Evolutionary conservation across 2,113 vertebrate genomes (phyloP).

Genomic region (Vulpes ferrilata): DNA sequence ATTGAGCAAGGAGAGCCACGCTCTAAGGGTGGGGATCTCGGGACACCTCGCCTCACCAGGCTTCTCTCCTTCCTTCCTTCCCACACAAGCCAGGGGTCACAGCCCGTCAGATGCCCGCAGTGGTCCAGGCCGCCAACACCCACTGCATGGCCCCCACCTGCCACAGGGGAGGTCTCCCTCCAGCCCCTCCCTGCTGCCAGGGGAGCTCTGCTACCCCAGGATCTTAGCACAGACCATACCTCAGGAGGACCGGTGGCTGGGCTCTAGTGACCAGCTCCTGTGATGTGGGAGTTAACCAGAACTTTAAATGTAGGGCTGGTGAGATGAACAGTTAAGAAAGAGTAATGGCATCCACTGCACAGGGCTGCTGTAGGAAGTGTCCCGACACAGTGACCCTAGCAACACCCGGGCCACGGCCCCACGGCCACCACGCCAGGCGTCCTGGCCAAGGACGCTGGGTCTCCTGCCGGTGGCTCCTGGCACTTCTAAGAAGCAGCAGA

Average conservation of each 20-base stretch:
- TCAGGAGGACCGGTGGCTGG: accelerated
- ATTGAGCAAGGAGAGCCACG: accelerated
- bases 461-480: background rate
- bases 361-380: accelerated
- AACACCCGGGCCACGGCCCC: accelerated
- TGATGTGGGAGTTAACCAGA: background rate
- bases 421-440: accelerated
- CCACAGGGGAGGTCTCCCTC: background rate
- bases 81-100: accelerated
- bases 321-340: background rate
- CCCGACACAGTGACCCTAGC: background rate
- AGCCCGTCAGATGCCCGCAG: accelerated
- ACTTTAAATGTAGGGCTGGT: no score
- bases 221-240: background rate
- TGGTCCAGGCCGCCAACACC: background rate
- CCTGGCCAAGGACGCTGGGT: background rate
- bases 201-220: background rate
- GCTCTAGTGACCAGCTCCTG: background rate
- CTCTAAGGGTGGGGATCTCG: accelerated
- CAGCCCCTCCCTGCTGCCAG: accelerated
- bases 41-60: background rate
- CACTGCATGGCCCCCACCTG: accelerated
- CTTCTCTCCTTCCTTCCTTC: no score
- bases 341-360: accelerated
- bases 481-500: accelerated